Evolutionary conservation across 2,888 invertebrate species (phyloP).

Genomic region (Drymonia ruficornis): DNA sequence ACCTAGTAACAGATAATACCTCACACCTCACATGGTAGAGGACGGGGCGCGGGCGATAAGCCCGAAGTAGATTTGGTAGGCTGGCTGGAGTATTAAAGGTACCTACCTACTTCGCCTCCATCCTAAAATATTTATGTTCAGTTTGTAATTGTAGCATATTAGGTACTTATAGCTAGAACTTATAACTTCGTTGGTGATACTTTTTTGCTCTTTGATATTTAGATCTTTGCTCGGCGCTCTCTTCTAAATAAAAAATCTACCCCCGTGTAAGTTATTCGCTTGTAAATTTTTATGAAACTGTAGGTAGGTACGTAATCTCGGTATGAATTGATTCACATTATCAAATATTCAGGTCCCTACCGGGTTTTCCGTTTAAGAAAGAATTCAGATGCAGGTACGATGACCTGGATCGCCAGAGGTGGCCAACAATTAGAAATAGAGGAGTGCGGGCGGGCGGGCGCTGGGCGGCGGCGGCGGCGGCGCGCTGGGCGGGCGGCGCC

Average conservation of each 20-base stretch:
- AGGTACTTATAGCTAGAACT: no score
- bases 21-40: no score
- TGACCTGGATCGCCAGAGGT: slow-evolving; percentile 77
- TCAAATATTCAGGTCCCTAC: slow-evolving; percentile 71
- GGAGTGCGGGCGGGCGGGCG: slow-evolving; percentile 55
- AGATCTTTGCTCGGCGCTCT: slow-evolving; percentile 40
- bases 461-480: slow-evolving; percentile 30
- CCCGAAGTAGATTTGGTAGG: no score
- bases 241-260: slow-evolving; percentile 55
- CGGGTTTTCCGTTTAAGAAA: slow-evolving; percentile 56
- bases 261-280: slow-evolving; percentile 48
- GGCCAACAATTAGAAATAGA: slow-evolving; percentile 77
- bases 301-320: slow-evolving; percentile 52
- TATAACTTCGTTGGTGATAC: no score
- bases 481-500: slow-evolving; percentile 38
- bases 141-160: no score
- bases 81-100: no score
- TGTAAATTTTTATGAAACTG: slow-evolving; percentile 70
- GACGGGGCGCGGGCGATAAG: no score
- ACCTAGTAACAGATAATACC: no score
- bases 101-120: no score
- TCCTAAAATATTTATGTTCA: no score
- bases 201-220: slow-evolving; percentile 36
- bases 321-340: slow-evolving; percentile 60
- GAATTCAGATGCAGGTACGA: slow-evolving; percentile 74